Conservation (phyloP, 1,140 invertebrate genomes). For the Orchesella cincta region DNA sequence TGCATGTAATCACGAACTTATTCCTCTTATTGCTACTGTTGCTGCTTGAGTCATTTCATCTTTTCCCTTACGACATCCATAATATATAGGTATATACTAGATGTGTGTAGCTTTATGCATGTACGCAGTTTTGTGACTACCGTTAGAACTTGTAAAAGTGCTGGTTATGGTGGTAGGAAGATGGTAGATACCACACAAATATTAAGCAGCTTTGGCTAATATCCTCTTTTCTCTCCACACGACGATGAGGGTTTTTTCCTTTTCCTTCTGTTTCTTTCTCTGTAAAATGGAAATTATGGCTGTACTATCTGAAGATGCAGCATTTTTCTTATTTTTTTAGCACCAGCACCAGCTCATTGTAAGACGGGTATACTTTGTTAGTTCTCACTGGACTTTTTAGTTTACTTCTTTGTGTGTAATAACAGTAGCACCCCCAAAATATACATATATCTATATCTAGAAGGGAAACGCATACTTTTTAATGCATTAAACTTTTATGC, state of each 20-base stretch:
- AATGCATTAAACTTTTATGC: conserved; percentile 6
- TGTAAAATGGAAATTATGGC: conserved; percentile 10
- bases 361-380: too few species aligned
- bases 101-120: background rate
- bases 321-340: conserved; percentile 6
- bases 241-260: conserved; percentile 1
- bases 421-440: background rate
- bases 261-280: background rate
- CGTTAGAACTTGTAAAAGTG: background rate
- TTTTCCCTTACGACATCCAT: background rate
- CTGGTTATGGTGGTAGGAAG: background rate
- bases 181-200: background rate
- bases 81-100: background rate
- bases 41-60: background rate
- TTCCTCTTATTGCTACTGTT: background rate
- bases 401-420: background rate
- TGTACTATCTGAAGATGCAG: conserved; percentile 5
- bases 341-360: too few species aligned
- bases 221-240: conserved; percentile 3
- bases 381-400: background rate
- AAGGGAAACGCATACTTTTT: background rate
- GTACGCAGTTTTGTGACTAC: background rate
- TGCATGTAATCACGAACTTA: background rate
- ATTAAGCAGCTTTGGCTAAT: conserved; percentile 18
- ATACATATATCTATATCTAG: background rate